A percentile compares a stretch with the other conserved stretches of the same genome.
phyloP scores from a whole-genome alignment of 2,888 invertebrate species.

The Liodrosophila aerea region DNA sequence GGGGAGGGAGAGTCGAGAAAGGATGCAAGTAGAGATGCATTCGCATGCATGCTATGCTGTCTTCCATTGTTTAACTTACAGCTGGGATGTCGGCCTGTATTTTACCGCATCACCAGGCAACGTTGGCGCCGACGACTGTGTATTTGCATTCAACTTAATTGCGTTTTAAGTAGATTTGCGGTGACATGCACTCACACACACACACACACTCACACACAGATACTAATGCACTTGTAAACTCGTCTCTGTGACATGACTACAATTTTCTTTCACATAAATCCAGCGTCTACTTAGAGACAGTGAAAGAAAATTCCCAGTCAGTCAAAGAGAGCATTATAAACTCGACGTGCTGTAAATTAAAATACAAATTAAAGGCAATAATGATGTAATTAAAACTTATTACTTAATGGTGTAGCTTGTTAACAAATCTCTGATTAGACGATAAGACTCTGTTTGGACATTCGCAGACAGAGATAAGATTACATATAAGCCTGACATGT shows the following conservation, averaged over 20 bases:
- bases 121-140: slow-evolving; percentile 34
- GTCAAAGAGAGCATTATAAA: no score
- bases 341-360: no score
- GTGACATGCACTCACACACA: slow-evolving; percentile 47
- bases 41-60: slow-evolving; percentile 27
- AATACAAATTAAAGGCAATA: no score
- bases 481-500: not conserved
- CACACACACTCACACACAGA: slow-evolving; percentile 7
- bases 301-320: not conserved
- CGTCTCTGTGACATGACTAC: slow-evolving; percentile 6
- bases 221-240: not conserved
- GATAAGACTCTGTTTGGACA: not conserved
- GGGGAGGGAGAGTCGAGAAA: not conserved
- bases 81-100: slow-evolving; percentile 40
- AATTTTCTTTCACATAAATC: slow-evolving; percentile 23
- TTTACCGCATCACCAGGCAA: slow-evolving; percentile 37
- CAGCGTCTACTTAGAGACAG: slow-evolving; percentile 10
- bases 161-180: slow-evolving; percentile 78
- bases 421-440: not conserved
- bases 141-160: slow-evolving; percentile 78
- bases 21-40: slow-evolving; percentile 9
- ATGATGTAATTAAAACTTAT: no score
- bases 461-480: not conserved
- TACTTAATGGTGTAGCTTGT: not conserved
- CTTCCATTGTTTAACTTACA: slow-evolving; percentile 60